Conservation (phyloP, 2,888 invertebrate genomes). For the Acanthococcus lagerstroemiae region DNA sequence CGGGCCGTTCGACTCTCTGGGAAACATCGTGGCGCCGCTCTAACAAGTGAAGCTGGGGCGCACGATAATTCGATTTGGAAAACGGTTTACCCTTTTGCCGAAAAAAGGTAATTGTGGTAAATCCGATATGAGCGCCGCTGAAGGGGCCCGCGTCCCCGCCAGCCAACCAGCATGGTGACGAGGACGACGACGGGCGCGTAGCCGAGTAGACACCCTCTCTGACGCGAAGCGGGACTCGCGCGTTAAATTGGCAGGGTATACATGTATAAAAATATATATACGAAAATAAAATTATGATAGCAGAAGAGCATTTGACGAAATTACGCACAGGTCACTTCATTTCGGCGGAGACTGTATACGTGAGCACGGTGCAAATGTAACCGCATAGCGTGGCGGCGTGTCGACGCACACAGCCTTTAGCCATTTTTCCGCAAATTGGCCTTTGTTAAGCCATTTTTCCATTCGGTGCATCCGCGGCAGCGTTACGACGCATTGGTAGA, state of each 20-base stretch:
- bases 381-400: slow-evolving; percentile 1
- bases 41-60: no score
- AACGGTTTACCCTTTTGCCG: not conserved
- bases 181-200: not conserved
- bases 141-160: no score
- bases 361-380: slow-evolving; percentile 17
- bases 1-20: no score
- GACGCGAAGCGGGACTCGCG: not conserved
- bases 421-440: slow-evolving; percentile 16
- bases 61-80: not conserved
- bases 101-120: not conserved
- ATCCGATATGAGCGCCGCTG: not conserved
- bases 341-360: slow-evolving; percentile 4
- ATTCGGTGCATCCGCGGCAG: slow-evolving; percentile 7
- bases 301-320: slow-evolving; percentile 1
- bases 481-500: slow-evolving; percentile 3
- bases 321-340: slow-evolving; percentile 19
- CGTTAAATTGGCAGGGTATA: not conserved
- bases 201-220: not conserved
- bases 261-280: not conserved
- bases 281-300: not conserved
- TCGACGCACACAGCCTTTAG: slow-evolving; percentile 14
- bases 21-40: no score
- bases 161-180: no score
- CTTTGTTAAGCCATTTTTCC: slow-evolving; percentile 19